A percentile compares a stretch with the other conserved stretches of the same genome.
phyloP scores from a whole-genome alignment of 2,888 invertebrate genomes.

The Cosmia trapezina region DNA sequence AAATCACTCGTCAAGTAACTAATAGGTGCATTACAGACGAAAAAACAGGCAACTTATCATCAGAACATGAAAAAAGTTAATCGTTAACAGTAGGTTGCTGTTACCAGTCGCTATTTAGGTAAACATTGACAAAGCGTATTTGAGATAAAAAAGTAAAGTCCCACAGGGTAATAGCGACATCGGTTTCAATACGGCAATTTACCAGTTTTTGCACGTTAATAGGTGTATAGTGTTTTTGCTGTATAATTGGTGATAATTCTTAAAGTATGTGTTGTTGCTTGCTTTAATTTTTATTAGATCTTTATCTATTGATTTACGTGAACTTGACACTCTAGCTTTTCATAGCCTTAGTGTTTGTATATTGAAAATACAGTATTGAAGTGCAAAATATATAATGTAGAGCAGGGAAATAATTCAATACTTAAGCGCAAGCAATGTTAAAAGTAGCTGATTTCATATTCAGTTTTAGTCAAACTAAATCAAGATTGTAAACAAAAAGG shows the following conservation, averaged over 20 bases:
- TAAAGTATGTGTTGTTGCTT: slow-evolving; percentile 45
- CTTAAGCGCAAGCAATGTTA: not conserved
- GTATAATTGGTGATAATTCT: slow-evolving; percentile 80
- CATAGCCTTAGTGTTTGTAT: not conserved
- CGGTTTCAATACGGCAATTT: slow-evolving; percentile 81
- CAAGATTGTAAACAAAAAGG: slow-evolving; percentile 24
- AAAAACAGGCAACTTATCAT: slow-evolving; percentile 38
- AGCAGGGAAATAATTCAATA: not conserved
- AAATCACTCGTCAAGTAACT: slow-evolving; percentile 51
- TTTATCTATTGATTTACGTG: slow-evolving; percentile 77
- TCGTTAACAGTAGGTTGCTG: slow-evolving; percentile 24
- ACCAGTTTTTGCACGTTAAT: slow-evolving; percentile 63
- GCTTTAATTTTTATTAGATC: slow-evolving; percentile 69
- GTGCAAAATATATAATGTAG: not conserved
- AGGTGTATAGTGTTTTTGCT: slow-evolving; percentile 72
- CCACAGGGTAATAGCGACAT: slow-evolving; percentile 71
- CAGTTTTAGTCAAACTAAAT: not conserved
- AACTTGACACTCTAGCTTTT: slow-evolving; percentile 13
- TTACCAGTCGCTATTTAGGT: slow-evolving; percentile 57
- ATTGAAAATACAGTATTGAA: not conserved
- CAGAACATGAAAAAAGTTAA: slow-evolving; percentile 41
- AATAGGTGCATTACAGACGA: slow-evolving; percentile 44
- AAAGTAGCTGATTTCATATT: not conserved
- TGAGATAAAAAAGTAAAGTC: slow-evolving; percentile 76
- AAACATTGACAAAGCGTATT: slow-evolving; percentile 64